phyloP scores from a whole-genome alignment of 2,797 vertebrate species.

The Fratercula arctica region DNA sequence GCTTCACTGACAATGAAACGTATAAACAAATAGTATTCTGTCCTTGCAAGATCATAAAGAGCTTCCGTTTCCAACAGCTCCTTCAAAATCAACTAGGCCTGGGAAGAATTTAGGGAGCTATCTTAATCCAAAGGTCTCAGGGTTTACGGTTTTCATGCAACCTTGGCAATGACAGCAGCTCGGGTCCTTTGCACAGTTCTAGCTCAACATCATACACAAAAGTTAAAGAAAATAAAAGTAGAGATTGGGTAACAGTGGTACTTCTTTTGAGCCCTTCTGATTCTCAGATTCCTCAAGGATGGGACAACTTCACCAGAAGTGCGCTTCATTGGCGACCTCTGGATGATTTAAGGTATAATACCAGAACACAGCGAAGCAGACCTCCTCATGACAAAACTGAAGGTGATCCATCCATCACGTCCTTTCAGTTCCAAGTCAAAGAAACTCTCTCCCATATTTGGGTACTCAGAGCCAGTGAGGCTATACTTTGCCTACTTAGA shows the following conservation, averaged over 20 bases:
- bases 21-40: not conserved
- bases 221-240: not conserved
- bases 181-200: not conserved
- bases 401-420: not conserved
- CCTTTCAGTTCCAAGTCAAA: not conserved
- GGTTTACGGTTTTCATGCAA: not conserved
- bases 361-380: not conserved
- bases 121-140: not conserved
- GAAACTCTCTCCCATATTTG: not conserved
- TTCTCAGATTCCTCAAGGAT: not conserved
- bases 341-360: not conserved
- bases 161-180: not conserved
- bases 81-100: not conserved
- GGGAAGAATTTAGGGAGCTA: not conserved
- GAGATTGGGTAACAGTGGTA: not conserved
- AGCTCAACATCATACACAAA: rapidly evolving
- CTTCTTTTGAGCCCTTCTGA: not conserved
- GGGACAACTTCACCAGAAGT: not conserved
- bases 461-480: not conserved
- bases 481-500: not conserved
- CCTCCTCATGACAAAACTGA: not conserved
- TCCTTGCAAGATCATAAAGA: not conserved
- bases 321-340: not conserved
- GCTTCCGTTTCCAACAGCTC: not conserved
- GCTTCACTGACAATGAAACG: not conserved